These are phyloP conservation scores for Pteronotus mesoamericanus DNA, from an alignment of 2,797 vertebrate species.

Conservation along the genomic window DNA sequence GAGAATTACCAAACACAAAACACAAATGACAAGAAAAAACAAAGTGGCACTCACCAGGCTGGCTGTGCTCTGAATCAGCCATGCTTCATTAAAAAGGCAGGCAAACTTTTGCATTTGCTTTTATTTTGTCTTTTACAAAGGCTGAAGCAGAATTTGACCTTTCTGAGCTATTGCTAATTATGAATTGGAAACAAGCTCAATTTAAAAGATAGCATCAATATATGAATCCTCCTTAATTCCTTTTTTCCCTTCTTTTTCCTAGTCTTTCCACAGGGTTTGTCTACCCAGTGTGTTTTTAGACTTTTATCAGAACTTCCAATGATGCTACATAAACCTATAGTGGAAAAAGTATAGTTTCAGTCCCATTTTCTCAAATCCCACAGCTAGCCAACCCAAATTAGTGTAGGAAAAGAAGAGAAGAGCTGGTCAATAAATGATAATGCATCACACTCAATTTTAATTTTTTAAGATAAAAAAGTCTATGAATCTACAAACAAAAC, in stretches of 20 bases:
- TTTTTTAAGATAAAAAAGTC: background rate
- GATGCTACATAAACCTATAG: background rate
- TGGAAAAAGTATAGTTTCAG: background rate
- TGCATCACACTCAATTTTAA: background rate
- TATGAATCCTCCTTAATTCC: background rate
- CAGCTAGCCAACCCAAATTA: conserved; percentile 28
- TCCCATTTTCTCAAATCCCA: conserved; percentile 19
- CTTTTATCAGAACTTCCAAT: conserved; percentile 50
- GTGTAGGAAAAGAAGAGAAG: background rate
- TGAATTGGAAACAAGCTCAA: conserved; percentile 31
- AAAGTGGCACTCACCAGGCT: background rate
- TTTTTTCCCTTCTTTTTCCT: background rate
- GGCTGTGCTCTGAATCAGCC: conserved; percentile 33
- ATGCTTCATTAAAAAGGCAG: conserved; percentile 40
- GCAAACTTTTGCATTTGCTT: conserved; percentile 57
- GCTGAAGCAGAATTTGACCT: conserved; percentile 37
- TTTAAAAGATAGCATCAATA: conserved; percentile 5
- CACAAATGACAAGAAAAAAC: background rate
- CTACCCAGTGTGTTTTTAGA: conserved; percentile 42
- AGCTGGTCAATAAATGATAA: conserved; percentile 12
- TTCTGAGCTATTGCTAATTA: conserved; percentile 16
- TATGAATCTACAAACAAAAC: background rate
- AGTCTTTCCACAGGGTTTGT: background rate
- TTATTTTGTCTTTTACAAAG: conserved; percentile 44
- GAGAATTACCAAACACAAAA: conserved; percentile 44